Evolutionary conservation across 1,140 invertebrate species (phyloP).

Genomic region (Euura lappo): DNA sequence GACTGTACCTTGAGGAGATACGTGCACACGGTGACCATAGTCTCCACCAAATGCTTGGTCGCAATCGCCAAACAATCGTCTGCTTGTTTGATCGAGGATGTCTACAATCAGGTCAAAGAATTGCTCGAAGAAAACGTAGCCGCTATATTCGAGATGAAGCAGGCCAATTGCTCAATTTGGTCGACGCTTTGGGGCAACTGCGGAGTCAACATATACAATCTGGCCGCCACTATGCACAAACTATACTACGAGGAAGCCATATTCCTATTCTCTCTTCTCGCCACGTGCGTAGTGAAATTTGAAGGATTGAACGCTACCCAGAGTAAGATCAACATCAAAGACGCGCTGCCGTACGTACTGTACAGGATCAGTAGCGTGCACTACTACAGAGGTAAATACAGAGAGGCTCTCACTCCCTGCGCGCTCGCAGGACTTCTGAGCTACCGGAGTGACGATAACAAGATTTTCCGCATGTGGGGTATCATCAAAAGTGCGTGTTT

Average conservation of each 20-base stretch:
- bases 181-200: constrained; percentile 29
- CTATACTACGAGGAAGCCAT: constrained; percentile 31
- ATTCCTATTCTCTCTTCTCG: constrained; percentile 33
- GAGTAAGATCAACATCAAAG: constrained; percentile 25
- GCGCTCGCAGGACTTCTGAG: constrained; percentile 46
- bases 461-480: constrained; percentile 45
- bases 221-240: constrained; percentile 27
- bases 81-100: constrained; percentile 20
- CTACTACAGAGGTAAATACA: constrained; percentile 34
- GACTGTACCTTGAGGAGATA: constrained; percentile 32
- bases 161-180: constrained; percentile 34
- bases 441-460: constrained; percentile 31
- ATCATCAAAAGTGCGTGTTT: constrained; percentile 39
- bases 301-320: constrained; percentile 25
- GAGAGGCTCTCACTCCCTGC: constrained; percentile 38
- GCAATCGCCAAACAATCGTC: constrained; percentile 27
- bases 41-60: constrained; percentile 23
- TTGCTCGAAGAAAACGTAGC: constrained; percentile 25
- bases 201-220: constrained; percentile 36
- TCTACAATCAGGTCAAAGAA: constrained; percentile 18
- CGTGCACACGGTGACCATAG: constrained; percentile 27
- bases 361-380: constrained; percentile 36
- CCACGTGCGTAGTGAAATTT: constrained; percentile 25
- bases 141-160: constrained; percentile 26
- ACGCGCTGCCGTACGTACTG: constrained; percentile 30